A percentile compares a stretch with the other conserved stretches of the same genome.
These are phyloP conservation scores for Acanthisitta chloris DNA, from an alignment of 2,113 vertebrate species.

Conservation along the genomic window DNA sequence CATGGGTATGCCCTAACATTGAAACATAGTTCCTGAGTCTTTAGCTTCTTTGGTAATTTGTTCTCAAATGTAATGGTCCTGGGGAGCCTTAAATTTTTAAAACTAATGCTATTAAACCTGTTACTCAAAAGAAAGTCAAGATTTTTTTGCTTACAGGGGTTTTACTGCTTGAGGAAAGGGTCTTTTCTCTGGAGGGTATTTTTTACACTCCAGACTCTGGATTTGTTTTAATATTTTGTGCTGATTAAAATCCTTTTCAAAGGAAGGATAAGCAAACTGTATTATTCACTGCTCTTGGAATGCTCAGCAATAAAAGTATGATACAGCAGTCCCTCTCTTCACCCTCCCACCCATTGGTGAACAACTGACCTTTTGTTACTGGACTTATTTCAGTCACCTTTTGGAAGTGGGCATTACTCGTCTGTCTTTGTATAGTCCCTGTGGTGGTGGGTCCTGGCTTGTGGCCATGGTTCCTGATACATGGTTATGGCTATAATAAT, in stretches of 20 bases:
- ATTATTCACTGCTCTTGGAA: accelerated
- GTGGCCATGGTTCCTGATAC: accelerated
- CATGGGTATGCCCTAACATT: accelerated
- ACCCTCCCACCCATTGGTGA: neutral
- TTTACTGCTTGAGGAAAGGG: neutral
- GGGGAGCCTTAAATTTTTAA: neutral
- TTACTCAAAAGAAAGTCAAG: neutral
- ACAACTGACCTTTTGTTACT: neutral
- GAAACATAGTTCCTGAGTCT: accelerated
- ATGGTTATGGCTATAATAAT: accelerated
- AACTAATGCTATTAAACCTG: neutral
- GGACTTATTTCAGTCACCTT: too few species aligned
- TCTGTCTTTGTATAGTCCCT: too few species aligned
- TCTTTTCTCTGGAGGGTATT: neutral
- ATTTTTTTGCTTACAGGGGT: neutral
- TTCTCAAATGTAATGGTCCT: neutral
- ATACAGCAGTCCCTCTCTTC: neutral
- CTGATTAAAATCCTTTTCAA: neutral
- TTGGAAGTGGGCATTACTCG: accelerated
- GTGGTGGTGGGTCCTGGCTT: accelerated
- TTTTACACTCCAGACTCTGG: neutral
- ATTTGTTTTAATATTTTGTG: neutral
- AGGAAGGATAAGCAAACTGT: neutral
- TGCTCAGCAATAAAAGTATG: accelerated
- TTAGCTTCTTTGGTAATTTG: neutral